Base-by-base conservation (phyloP, 2,888 invertebrate genomes). In the Cantharis rufa region DNA sequence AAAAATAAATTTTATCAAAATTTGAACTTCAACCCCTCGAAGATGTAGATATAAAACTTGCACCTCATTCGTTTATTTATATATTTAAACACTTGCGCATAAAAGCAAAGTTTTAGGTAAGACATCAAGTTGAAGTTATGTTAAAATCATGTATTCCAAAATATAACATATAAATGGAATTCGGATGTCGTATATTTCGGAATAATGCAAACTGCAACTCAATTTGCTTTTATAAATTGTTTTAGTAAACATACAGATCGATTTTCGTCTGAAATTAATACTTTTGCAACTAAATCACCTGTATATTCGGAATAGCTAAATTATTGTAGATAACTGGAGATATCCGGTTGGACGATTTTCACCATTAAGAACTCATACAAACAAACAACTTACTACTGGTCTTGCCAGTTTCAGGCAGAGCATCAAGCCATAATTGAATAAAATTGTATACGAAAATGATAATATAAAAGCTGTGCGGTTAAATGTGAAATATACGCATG, bases 71-170 rank as follows among this genome's bases (percentile, higher is more conserved):
- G 69, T 27, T 70, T 73, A 69, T 66, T 75, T 66, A 21, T 63
- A 70, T 77, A 71, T 79, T 74, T 78, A 69, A 75, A 77, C 72
- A 77, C 72, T 77, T 66, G 74, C 28, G 75, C 24, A 80, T 80
- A 82, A 81, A 82, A 82, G 81, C 74, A 82, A 82, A 83, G 81
- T 81, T 83, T 81, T 78, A 75, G 66, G 32, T 71, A 77, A 62
- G 32, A 72, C 48, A 69, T 48, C 70, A 69, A 82, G 80, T 81
- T 81, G 79, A 77, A 81, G 79, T 80, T 80, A 82, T 82, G 82
- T 82, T 83, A 83, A 80, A 82, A 84, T 84, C 84, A 83, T 84
- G 84, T 84, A 82, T 84, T 84, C 83, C 85, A 84, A 85, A 85
- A 84, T 81, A 75, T 74, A 73, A 81, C 81, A 79, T 79, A 81